Base-by-base conservation (phyloP, 2,113 vertebrate species). In the Cercocebus atys region DNA sequence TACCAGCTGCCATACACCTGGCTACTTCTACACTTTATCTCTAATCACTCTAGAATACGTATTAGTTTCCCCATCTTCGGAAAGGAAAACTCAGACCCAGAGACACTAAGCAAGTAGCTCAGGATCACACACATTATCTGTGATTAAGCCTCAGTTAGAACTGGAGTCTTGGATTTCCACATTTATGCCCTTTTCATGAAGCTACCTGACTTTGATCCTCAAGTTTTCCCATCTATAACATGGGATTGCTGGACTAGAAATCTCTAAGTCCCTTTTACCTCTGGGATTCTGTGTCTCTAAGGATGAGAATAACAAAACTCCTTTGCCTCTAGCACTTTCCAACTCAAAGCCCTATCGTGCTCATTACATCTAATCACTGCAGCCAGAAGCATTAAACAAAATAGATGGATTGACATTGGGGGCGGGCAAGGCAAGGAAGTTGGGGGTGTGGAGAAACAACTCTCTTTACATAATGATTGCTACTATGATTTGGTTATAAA, bases 401-500 rank as follows among this genome's bases (percentile, higher is more conserved):
- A 82, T 12, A 40, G 30, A 55, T 27, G 76, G 84, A 89, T n/a
- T 73, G 95, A 52, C 84, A 68, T 55, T 52, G 3, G 12, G 43
- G 50, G 43, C 4, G 8, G 52, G 8, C 25, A 12, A 30, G 59
- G 61, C 5, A 0, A 27, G 61, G 61, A 30, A 13, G 57, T 0
- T 8, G n/a, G 32, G 20, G 17, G 45, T 32, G 47, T n/a, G 52
- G 72, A 35, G 75, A 66, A 92, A 52, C 25, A 76, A 76, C 13
- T 32, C 30, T 80, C 61, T 84, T 79, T 55, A 16, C 76, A 75
- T 87, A 90, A 80, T 50, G 47, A 97, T 75, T 20, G 80, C 30
- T 40, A 0, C 75, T 55, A 20, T 61, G 66, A 30, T 45, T 76
- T 76, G 75, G 18, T 66, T 97, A 95, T 95, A 95, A 97, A 96